A percentile compares a stretch with the other conserved stretches of the same genome.
These are phyloP conservation scores for Bombus consobrinus DNA, from an alignment of 1,140 invertebrate genomes.

Conservation along the genomic window DNA sequence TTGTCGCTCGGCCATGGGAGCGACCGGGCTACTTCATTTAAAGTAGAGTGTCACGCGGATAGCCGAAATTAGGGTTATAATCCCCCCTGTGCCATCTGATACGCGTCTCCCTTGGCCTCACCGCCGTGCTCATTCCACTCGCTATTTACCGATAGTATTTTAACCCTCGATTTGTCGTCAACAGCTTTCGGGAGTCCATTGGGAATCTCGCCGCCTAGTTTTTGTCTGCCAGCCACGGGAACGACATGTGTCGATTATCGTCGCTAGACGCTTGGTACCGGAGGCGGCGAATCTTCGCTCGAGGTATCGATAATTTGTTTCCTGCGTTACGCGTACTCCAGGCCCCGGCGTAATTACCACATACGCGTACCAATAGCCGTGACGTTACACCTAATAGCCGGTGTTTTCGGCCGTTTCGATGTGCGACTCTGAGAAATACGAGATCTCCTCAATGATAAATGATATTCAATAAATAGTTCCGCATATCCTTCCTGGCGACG, in stretches of 20 bases:
- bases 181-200: conserved; percentile 79
- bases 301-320: conserved; percentile 47
- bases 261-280: conserved; percentile 30
- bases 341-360: conserved; percentile 20
- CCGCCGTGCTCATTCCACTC: conserved; percentile 46
- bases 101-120: conserved; percentile 68
- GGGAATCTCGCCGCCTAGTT: conserved; percentile 74
- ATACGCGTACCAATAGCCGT: conserved; percentile 1
- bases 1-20: conserved; percentile 45
- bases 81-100: conserved; percentile 76
- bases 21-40: conserved; percentile 55
- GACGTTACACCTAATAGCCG: conserved; percentile 35
- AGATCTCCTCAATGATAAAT: conserved; percentile 10
- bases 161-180: conserved; percentile 84
- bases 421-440: background rate
- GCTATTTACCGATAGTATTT: conserved; percentile 83
- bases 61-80: conserved; percentile 82
- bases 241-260: conserved; percentile 69
- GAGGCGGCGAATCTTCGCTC: conserved; percentile 16
- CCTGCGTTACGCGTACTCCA: background rate
- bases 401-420: conserved; percentile 27
- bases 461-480: conserved; percentile 33
- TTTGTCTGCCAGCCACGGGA: conserved; percentile 52
- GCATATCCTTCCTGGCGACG: background rate
- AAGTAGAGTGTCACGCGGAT: conserved; percentile 62